Evolutionary conservation across 2,888 invertebrate species (phyloP).

Genomic region (Margaritifera margaritifera): DNA sequence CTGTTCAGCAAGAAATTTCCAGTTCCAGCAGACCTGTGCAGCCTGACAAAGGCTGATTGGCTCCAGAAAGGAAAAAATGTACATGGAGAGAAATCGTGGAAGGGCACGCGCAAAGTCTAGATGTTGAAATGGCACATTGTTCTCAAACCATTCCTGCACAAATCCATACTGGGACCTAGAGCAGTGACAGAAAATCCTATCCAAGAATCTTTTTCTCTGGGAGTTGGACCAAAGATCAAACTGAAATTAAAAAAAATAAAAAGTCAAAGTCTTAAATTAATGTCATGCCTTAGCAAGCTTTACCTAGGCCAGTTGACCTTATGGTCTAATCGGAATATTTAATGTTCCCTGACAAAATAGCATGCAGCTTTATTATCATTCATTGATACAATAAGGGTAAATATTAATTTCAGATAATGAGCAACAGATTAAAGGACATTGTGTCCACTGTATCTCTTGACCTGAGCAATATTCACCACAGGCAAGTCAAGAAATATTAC

Average conservation of each 20-base stretch:
- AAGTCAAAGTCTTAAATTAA: neutral
- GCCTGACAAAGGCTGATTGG: constrained; percentile 68
- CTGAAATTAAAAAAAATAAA: constrained; percentile 42
- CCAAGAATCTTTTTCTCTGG: constrained; percentile 68
- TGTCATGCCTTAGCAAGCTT: too few relatives aligned
- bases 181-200: constrained; percentile 65
- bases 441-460: too few relatives aligned
- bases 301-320: too few relatives aligned
- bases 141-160: constrained; percentile 69
- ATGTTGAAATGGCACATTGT: constrained; percentile 64
- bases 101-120: constrained; percentile 68
- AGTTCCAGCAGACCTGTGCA: constrained; percentile 69
- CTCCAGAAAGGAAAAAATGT: constrained; percentile 71
- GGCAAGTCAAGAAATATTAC: too few relatives aligned
- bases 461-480: too few relatives aligned
- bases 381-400: too few relatives aligned
- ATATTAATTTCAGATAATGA: too few relatives aligned
- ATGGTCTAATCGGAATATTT: too few relatives aligned
- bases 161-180: constrained; percentile 62
- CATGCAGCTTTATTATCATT: too few relatives aligned
- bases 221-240: constrained; percentile 72
- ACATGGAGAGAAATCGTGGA: constrained; percentile 66
- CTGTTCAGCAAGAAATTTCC: constrained; percentile 71
- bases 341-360: too few relatives aligned
- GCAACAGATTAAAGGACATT: too few relatives aligned